These are phyloP conservation scores for Prosapia bicincta DNA, from an alignment of 2,888 invertebrate species.

Conservation along the genomic window DNA sequence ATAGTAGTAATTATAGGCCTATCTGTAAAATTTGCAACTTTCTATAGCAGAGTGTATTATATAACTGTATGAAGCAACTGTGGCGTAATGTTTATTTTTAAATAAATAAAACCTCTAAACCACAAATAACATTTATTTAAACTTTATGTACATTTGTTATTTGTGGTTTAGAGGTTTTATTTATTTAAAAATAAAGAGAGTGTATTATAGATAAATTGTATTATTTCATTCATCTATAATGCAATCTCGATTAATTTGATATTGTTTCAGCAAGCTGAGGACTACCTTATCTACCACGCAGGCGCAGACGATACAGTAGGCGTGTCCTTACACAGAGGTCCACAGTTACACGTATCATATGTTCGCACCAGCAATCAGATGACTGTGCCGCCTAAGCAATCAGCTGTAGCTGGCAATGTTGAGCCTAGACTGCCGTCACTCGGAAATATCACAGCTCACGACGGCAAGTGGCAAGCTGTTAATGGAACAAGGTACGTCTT, in stretches of 20 bases:
- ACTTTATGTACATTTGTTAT: too few species aligned
- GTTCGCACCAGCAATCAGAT: background rate
- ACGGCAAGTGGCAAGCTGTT: constrained; percentile 77
- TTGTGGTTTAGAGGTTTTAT: too few species aligned
- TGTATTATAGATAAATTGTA: too few species aligned
- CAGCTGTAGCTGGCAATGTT: background rate
- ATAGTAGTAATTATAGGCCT: too few species aligned
- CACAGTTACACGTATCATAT: background rate
- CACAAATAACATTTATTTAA: too few species aligned
- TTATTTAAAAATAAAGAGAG: too few species aligned
- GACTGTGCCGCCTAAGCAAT: background rate
- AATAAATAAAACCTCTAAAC: too few species aligned
- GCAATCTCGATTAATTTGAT: background rate
- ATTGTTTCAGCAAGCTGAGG: constrained; percentile 45
- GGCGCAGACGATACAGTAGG: constrained; percentile 40
- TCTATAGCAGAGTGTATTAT: too few species aligned
- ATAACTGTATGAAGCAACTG: too few species aligned
- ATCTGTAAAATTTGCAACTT: too few species aligned
- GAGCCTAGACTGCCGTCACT: constrained; percentile 52
- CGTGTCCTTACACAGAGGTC: constrained; percentile 2
- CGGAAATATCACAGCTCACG: constrained; percentile 62
- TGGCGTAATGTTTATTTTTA: too few species aligned
- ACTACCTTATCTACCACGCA: constrained; percentile 49
- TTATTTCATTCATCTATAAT: too few species aligned
- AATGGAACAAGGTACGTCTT: constrained; percentile 64